phyloP scores from a whole-genome alignment of 1,140 invertebrate genomes.

The Rhagoletis pomonella region DNA sequence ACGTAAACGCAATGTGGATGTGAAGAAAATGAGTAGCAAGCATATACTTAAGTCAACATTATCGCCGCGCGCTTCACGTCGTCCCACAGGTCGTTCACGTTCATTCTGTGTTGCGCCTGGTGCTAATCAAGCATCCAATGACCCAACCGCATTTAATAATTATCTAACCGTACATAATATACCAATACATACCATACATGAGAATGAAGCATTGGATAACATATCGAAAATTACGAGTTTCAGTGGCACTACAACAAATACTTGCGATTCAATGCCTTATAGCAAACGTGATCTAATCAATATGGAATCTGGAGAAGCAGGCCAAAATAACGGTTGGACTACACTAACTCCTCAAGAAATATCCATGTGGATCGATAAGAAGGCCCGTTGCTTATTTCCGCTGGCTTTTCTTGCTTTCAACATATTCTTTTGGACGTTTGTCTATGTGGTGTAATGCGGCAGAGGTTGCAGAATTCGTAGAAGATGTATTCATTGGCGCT shows the following conservation, averaged over 20 bases:
- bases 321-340: slow-evolving; percentile 78
- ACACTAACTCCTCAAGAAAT: slow-evolving; percentile 91
- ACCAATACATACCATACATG: slow-evolving; percentile 68
- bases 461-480: too few relatives aligned
- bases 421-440: slow-evolving; percentile 89
- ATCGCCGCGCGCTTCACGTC: slow-evolving; percentile 83
- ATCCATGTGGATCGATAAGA: slow-evolving; percentile 87
- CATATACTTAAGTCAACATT: slow-evolving; percentile 88
- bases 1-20: slow-evolving; percentile 85
- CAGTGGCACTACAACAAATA: slow-evolving; percentile 49
- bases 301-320: slow-evolving; percentile 20
- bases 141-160: slow-evolving; percentile 61
- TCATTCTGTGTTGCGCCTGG: slow-evolving; percentile 79
- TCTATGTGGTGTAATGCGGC: slow-evolving; percentile 69
- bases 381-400: slow-evolving; percentile 86
- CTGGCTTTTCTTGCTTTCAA: slow-evolving; percentile 87
- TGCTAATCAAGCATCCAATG: slow-evolving; percentile 58
- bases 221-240: slow-evolving; percentile 41
- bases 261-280: slow-evolving; percentile 35
- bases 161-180: slow-evolving; percentile 68
- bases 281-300: slow-evolving; percentile 31
- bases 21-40: slow-evolving; percentile 89
- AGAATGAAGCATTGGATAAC: slow-evolving; percentile 59
- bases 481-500: too few relatives aligned
- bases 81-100: slow-evolving; percentile 80